Evolutionary conservation across 2,888 invertebrate genomes (phyloP).

Genomic region (Galeruca laticollis): DNA sequence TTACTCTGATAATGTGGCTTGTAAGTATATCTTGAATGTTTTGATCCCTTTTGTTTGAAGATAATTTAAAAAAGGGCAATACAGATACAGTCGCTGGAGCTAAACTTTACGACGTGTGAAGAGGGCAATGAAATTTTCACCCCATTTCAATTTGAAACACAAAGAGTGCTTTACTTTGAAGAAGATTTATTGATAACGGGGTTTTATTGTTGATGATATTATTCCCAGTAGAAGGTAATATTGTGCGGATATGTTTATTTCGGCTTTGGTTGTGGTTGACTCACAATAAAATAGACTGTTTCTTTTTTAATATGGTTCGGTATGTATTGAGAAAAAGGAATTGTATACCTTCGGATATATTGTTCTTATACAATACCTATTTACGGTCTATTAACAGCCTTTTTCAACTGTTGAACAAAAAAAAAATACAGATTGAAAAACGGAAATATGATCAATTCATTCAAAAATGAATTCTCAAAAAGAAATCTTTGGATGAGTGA

Average conservation of each 20-base stretch:
- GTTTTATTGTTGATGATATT: slow-evolving; percentile 33
- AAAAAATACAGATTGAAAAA: background rate
- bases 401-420: background rate
- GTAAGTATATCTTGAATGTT: slow-evolving; percentile 48
- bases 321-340: background rate
- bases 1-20: slow-evolving; percentile 51
- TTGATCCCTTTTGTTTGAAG: slow-evolving; percentile 53
- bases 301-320: background rate
- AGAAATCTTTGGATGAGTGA: no score
- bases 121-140: slow-evolving; percentile 63
- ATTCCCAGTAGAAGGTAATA: slow-evolving; percentile 24
- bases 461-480: no score
- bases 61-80: slow-evolving; percentile 57
- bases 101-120: slow-evolving; percentile 60
- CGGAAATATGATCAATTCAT: no score
- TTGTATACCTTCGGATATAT: background rate
- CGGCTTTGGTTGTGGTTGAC: slow-evolving; percentile 8
- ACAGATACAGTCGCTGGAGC: slow-evolving; percentile 35
- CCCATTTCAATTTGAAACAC: slow-evolving; percentile 63
- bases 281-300: background rate
- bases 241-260: slow-evolving; percentile 20
- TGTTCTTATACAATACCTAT: background rate
- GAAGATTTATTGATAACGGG: slow-evolving; percentile 46
- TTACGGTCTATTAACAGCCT: background rate
- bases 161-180: slow-evolving; percentile 47